Base-by-base conservation (phyloP, 2,113 vertebrate genomes). In the Vicugna pacos region DNA sequence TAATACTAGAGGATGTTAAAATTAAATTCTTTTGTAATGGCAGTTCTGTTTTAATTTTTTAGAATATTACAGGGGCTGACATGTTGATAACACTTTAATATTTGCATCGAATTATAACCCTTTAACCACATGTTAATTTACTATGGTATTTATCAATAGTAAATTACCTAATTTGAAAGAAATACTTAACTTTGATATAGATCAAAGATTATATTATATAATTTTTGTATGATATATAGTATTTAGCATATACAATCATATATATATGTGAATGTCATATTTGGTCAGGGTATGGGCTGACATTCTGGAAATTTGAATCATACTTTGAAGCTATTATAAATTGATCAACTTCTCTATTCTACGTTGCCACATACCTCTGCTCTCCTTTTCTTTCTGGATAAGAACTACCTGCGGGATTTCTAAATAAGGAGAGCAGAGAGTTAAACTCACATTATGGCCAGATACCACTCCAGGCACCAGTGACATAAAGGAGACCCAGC, bases 1-100 rank as follows among this genome's bases (percentile, higher is more conserved):
- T 97, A 92, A 91, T 94, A 93, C 69, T 85, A 69, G 76, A 95
- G 77, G 81, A 75, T 91, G 42, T 96, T 94, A 87, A 89, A 96
- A 60, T 91, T 90, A 72, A 67, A 84, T 88, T 35, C 60, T 38
- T 93, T 91, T 72, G 52, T 80, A 87, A 91, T 93, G 30, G 46
- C 22, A 86, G 80, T 87, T 97, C 30, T 90, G 56, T 80, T 92
- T 90, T 76, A 86, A 85, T 38, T 75, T 90, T 95, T 93, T 75
- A 42, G 11, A 75, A 65, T 93, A 86, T 60, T 87, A 76, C 22
- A 60, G 24, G 92, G 72, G 42, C 76, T 96, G 24, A 56, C 79
- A 38, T 11, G 14, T 77, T 87, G 48, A 70, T 88, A 91, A 42
- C 35, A 86, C 96, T 94, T 97, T 95, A 90, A 91, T 95, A 85